Evolutionary conservation across 2,888 invertebrate genomes (phyloP), one percentile per base, ranked within the genome.

Genomic region (Drosophila nr. fundita): DNA sequence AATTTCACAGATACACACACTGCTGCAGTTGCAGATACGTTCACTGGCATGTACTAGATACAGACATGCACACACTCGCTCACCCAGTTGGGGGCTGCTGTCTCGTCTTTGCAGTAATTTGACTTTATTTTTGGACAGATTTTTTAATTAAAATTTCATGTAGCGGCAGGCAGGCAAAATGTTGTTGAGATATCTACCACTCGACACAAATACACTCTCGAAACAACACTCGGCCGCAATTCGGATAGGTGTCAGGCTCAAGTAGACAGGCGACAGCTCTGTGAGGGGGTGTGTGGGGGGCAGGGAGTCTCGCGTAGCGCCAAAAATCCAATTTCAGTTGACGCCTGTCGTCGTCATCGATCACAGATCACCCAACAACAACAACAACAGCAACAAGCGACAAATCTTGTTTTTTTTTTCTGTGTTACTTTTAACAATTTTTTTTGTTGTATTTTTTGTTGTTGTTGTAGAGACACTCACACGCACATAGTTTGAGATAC

Each of bases 101-200:
- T 24, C 36, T 62, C 62, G 67, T 45, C 52, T 69, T 57, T 68
- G 67, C 68, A 66, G 75, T 85, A 75, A 85, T 80, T 83, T 75
- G 77, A 73, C 76, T 78, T 89, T 87, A 78, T 82, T 89, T 84
- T 82, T 67, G 73, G 76, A 87, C 85, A 85, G 87, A 90, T 90
- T 86, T 88, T 87, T 87, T 87, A 90, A 88, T 87, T 87, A 90
- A 87, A 83, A 88, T 88, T 88, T 87, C 89, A 76, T 87, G 90
- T 90, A 74, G 82, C 71, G 55, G 80, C 71, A 24, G 24, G 7
- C 24, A 15, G 40, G 57, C 73, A 54, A 87, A 84, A 75, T 81
- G 77, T 68, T 76, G 84, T 75, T 82, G 71, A 70, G 73, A 58
- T 79, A 78, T 82, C 75, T 70, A 58, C 62, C 32, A 32, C n/a